Base-by-base conservation (phyloP, 2,113 vertebrate species). In the Megaceryle torquata region DNA sequence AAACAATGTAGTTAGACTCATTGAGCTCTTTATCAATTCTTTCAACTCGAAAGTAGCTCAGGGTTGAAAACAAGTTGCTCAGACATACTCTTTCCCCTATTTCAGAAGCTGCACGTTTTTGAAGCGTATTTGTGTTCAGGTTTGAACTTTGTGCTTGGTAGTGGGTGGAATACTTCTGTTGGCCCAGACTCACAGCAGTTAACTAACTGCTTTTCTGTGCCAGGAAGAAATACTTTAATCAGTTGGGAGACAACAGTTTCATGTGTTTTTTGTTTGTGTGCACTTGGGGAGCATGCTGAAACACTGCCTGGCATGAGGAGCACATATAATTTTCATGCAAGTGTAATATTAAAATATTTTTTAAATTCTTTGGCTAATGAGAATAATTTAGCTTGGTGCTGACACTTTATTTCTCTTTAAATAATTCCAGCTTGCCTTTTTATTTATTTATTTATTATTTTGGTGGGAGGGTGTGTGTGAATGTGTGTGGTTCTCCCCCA, bases 161-260 rank as follows among this genome's bases (percentile, higher is more conserved):
- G 75, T 96, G 92, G 95, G 93, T 95, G 96, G 95, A 97, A 97
- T 70, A 91, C 88, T 96, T 96, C 92, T 88, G 39, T 80, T 96
- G 96, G 96, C 91, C 4, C 16, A 70, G 79, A 72, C 68, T 91
- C 79, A 69, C 43, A 91, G 78, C 61, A 91, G 74, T 96, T 96
- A 96, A 94, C 92, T 88, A 95, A 97, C 54, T 91, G 86, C 84
- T 97, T 96, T 97, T 91, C 85, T 7, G 41, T 94, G 94, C 96
- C 96, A 97, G 86, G 74, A 93, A 93, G 88, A 97, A 96, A 95
- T 96, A 92, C 79, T 97, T 97, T 95, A 97, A 95, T 97, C 92
- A 96, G 54, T 94, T 93, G 82, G 75, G 91, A 97, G 91, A 96
- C 78, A 92, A 86, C 92, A 93, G 85, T 96, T 97, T 97, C 83